Evolutionary conservation across 2,888 invertebrate species (phyloP).

Genomic region (Coleophora deauratella): DNA sequence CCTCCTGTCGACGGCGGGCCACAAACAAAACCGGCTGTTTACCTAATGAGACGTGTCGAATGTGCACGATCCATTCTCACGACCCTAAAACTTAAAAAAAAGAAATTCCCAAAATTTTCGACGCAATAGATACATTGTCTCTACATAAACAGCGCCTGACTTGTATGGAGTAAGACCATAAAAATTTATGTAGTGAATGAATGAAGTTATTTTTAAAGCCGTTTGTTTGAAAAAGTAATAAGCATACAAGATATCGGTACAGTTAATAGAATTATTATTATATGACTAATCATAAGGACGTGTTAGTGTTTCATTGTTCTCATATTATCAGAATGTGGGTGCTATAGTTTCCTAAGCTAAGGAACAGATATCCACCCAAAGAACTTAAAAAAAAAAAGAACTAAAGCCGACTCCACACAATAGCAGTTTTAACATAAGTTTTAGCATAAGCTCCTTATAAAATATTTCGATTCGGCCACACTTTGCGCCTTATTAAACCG

Average conservation of each 20-base stretch:
- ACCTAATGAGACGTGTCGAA: conserved; percentile 56
- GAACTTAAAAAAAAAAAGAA: too few relatives aligned
- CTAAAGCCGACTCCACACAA: conserved; percentile 30
- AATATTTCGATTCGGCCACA: conserved; percentile 37
- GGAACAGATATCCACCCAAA: too few relatives aligned
- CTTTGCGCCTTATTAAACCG: conserved; percentile 51
- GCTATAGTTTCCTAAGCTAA: too few relatives aligned
- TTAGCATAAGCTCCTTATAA: too few relatives aligned
- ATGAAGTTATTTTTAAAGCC: too few relatives aligned
- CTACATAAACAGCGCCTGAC: conserved; percentile 50
- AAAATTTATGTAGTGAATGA: not conserved
- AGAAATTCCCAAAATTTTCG: conserved; percentile 52
- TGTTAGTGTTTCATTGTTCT: too few relatives aligned
- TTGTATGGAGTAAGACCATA: conserved; percentile 23
- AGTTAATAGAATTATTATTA: too few relatives aligned
- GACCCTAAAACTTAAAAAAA: conserved; percentile 52
- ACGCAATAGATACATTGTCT: conserved; percentile 66
- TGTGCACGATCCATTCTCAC: conserved; percentile 64
- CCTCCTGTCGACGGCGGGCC: conserved; percentile 25
- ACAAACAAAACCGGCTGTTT: conserved; percentile 53
- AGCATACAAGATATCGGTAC: too few relatives aligned
- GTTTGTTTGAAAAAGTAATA: too few relatives aligned
- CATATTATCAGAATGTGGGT: too few relatives aligned
- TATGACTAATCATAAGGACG: too few relatives aligned
- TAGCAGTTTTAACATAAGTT: too few relatives aligned